These are phyloP conservation scores for Triplophysa bombifrons DNA, from an alignment of 2,797 vertebrate genomes.

Conservation along the genomic window DNA sequence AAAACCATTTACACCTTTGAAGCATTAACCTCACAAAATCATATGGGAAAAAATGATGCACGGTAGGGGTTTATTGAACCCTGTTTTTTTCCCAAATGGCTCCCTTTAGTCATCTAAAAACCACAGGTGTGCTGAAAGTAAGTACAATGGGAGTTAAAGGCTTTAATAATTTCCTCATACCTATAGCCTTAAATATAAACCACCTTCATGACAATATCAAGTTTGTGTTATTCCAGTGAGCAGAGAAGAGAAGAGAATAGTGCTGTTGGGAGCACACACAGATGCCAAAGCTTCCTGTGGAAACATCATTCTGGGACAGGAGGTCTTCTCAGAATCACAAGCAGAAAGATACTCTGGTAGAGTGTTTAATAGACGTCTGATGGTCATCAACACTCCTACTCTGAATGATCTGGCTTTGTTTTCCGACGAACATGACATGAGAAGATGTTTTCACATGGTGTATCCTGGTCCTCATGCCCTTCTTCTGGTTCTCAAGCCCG, in stretches of 20 bases:
- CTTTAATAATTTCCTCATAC: too few species aligned
- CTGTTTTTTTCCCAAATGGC: too few species aligned
- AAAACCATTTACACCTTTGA: too few species aligned
- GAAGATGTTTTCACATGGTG: background rate
- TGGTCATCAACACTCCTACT: constrained; percentile 9
- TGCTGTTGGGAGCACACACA: background rate
- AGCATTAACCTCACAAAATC: too few species aligned
- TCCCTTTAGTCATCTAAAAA: too few species aligned
- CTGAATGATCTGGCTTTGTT: background rate
- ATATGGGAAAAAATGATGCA: too few species aligned
- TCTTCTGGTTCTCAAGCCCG: background rate
- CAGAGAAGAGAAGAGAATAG: background rate
- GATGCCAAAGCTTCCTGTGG: constrained; percentile 1
- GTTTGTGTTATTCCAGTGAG: background rate
- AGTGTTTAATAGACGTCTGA: background rate
- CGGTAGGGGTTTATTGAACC: too few species aligned
- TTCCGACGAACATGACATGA: background rate
- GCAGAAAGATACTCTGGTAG: background rate
- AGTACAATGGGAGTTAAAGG: too few species aligned
- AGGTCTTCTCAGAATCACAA: background rate
- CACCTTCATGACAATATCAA: too few species aligned
- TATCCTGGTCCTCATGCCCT: constrained; percentile 12
- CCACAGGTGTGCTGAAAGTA: too few species aligned
- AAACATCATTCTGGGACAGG: background rate
- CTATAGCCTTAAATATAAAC: too few species aligned